Conservation (phyloP, 2,113 vertebrate genomes). For the Bujurquina vittata region DNA sequence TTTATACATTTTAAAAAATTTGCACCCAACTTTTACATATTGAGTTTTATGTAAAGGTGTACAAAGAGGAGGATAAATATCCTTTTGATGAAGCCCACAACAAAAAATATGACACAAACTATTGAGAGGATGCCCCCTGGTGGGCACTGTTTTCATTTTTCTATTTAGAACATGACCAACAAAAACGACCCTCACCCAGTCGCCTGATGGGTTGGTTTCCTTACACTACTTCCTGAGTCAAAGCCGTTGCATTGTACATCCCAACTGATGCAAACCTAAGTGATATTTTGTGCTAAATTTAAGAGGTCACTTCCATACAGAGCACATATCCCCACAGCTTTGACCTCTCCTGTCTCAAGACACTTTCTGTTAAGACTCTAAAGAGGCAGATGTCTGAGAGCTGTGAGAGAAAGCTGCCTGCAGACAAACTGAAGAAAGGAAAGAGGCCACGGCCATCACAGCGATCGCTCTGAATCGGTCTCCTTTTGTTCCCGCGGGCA, state of each 20-base stretch:
- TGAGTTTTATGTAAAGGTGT: too few species aligned
- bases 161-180: not conserved
- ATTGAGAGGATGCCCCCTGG: constrained; percentile 30
- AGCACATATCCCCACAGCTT: constrained; percentile 3
- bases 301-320: constrained; percentile 31
- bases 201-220: not conserved
- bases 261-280: constrained; percentile 38
- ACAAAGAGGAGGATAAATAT: too few species aligned
- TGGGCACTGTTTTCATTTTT: constrained; percentile 5
- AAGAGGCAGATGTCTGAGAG: constrained; percentile 30
- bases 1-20: too few species aligned
- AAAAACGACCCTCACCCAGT: not conserved
- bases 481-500: constrained; percentile 30
- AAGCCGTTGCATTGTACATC: not conserved
- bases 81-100: not conserved
- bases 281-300: constrained; percentile 46
- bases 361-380: constrained; percentile 40
- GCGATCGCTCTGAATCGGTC: constrained; percentile 32
- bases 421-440: constrained; percentile 22
- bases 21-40: too few species aligned
- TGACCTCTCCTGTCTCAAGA: constrained; percentile 49
- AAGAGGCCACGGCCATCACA: constrained; percentile 16
- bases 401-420: constrained; percentile 6
- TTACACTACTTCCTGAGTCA: not conserved
- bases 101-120: not conserved